These are phyloP conservation scores for Triplophysa tibetana DNA, from an alignment of 2,113 vertebrate species.

Conservation along the genomic window DNA sequence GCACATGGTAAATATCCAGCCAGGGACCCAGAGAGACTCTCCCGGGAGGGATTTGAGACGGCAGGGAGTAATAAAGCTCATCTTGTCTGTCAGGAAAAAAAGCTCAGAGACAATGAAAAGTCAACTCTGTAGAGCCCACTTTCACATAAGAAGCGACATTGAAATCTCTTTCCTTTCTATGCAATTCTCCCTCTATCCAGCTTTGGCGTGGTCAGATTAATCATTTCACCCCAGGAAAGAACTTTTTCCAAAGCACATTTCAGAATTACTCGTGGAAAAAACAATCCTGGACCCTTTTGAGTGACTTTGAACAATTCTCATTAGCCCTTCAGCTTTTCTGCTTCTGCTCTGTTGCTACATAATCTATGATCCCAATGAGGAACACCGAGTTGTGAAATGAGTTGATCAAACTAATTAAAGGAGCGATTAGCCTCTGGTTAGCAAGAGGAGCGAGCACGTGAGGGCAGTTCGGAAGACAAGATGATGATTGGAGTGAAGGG, in stretches of 20 bases:
- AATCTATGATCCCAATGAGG: conserved; percentile 46
- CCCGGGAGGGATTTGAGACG: conserved; percentile 18
- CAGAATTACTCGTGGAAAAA: neutral
- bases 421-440: conserved; percentile 61
- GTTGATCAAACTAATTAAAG: conserved; percentile 64
- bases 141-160: conserved; percentile 28
- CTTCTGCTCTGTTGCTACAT: conserved; percentile 37
- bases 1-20: conserved; percentile 14
- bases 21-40: conserved; percentile 32
- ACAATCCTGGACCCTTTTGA: neutral
- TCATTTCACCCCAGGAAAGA: conserved; percentile 24
- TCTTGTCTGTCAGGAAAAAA: conserved; percentile 27
- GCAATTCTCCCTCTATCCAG: neutral
- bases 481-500: conserved; percentile 13
- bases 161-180: neutral
- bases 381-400: conserved; percentile 55
- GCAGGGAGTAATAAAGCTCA: conserved; percentile 41
- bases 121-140: conserved; percentile 1
- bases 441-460: conserved; percentile 28
- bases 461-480: conserved; percentile 52
- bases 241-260: neutral
- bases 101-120: conserved; percentile 36
- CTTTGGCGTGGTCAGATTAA: conserved; percentile 19
- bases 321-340: conserved; percentile 26
- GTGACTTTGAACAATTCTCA: conserved; percentile 24